Evolutionary conservation across 2,888 invertebrate species (phyloP).

Genomic region (Drosophila niveifrons): DNA sequence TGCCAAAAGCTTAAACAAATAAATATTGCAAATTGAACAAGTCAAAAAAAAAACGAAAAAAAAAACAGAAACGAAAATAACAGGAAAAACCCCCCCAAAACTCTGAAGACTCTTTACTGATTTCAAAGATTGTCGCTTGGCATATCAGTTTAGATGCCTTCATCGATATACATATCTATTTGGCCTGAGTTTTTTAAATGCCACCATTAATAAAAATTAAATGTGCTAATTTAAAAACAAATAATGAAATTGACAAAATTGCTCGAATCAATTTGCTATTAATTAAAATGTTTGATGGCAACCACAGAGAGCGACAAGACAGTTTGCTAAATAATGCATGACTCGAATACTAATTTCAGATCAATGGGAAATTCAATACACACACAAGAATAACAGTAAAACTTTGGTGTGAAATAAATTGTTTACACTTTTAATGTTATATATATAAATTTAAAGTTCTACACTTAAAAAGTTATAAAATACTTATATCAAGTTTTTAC

Average conservation of each 20-base stretch:
- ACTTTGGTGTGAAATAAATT: no score
- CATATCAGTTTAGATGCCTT: constrained; percentile 1
- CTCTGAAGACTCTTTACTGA: constrained; percentile 7
- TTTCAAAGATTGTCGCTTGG: constrained; percentile 8
- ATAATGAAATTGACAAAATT: constrained; percentile 22
- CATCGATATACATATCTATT: constrained; percentile 2
- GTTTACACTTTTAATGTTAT: no score
- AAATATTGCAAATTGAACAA: constrained; percentile 32
- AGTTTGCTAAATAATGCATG: background rate
- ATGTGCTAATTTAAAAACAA: constrained; percentile 48
- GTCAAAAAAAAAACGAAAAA: background rate
- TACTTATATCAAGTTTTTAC: no score
- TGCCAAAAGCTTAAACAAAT: constrained; percentile 40
- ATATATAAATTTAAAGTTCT: no score
- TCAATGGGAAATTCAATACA: background rate
- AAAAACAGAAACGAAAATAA: constrained; percentile 8
- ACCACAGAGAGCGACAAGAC: constrained; percentile 1
- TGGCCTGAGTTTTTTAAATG: constrained; percentile 25
- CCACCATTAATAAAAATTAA: constrained; percentile 55
- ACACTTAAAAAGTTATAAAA: no score
- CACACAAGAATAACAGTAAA: background rate
- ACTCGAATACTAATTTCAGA: background rate
- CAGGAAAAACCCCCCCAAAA: constrained; percentile 24
- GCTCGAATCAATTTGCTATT: constrained; percentile 14
- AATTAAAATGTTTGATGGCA: constrained; percentile 15